Percentiles rank a stretch among this genome's conserved stretches.
These are phyloP conservation scores for Passer montanus DNA, from an alignment of 2,113 vertebrate species.

Conservation along the genomic window DNA sequence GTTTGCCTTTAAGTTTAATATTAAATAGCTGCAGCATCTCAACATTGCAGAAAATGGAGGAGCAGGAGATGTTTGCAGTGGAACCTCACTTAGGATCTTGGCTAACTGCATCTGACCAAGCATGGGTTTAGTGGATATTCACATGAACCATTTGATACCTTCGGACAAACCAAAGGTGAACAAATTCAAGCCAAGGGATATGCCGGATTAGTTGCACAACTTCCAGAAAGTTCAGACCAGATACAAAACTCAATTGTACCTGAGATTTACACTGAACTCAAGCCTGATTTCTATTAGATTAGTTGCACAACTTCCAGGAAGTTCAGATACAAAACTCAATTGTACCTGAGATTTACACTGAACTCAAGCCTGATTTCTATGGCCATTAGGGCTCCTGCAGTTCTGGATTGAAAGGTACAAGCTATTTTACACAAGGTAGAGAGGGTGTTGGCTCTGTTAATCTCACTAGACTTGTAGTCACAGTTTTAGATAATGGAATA, in stretches of 20 bases:
- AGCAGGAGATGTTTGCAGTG: neutral
- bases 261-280: neutral
- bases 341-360: neutral
- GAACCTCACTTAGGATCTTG: neutral
- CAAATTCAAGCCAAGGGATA: neutral
- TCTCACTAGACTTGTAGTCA: neutral
- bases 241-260: neutral
- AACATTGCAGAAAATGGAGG: neutral
- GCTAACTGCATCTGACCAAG: neutral
- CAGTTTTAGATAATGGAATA: neutral
- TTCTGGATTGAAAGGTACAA: neutral
- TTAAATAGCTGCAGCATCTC: conserved; percentile 15
- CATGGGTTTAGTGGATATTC: neutral
- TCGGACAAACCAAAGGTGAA: neutral
- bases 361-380: neutral
- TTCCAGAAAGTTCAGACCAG: neutral
- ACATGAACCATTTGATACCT: neutral
- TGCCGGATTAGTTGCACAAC: neutral
- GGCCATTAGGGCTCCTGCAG: neutral
- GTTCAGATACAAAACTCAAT: neutral
- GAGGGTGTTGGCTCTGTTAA: neutral
- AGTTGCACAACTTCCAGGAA: neutral
- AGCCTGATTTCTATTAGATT: no score
- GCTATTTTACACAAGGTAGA: neutral
- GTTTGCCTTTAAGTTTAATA: conserved; percentile 52